Conservation (phyloP, 2,888 invertebrate species). For the Deroplatys truncata region DNA sequence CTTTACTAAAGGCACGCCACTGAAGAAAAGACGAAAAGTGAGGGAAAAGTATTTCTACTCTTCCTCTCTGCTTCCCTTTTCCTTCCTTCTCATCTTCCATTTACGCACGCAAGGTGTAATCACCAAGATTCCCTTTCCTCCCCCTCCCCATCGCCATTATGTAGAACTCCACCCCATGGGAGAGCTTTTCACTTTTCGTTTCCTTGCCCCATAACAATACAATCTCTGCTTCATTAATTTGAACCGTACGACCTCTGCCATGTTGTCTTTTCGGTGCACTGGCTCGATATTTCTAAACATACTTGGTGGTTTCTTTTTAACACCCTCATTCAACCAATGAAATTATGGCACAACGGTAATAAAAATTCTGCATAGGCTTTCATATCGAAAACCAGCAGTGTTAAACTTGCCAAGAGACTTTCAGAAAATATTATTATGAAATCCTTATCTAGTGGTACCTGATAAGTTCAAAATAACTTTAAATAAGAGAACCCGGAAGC, state of each 20-base stretch:
- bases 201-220: background rate
- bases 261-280: background rate
- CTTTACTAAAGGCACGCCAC: background rate
- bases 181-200: background rate
- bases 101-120: constrained; percentile 20
- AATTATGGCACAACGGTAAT: background rate
- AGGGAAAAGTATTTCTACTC: background rate
- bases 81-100: constrained; percentile 12
- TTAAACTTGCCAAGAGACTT: too few relatives aligned
- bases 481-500: too few relatives aligned
- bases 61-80: constrained; percentile 25
- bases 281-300: background rate
- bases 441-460: too few relatives aligned
- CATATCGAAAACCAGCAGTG: too few relatives aligned
- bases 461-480: too few relatives aligned
- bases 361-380: background rate
- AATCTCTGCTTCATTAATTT: background rate
- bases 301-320: background rate
- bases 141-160: constrained; percentile 7
- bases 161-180: background rate
- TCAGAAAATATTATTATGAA: too few relatives aligned
- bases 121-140: constrained; percentile 26
- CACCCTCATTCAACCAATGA: background rate
- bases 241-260: background rate
- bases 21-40: background rate